phyloP scores from a whole-genome alignment of 2,888 invertebrate genomes.

The Fissipunctia ypsillon region DNA sequence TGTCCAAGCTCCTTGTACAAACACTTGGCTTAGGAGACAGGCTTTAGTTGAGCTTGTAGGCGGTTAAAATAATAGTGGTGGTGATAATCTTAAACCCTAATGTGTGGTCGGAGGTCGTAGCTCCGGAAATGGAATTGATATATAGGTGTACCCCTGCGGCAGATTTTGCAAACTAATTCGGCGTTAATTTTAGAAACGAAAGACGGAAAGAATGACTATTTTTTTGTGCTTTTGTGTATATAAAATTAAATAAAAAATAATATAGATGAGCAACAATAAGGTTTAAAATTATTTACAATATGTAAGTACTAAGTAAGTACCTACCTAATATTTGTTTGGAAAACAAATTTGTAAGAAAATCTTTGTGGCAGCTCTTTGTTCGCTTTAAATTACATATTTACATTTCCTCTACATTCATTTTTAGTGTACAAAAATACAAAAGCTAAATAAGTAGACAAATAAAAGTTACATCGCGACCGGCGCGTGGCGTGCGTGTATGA shows the following conservation, averaged over 20 bases:
- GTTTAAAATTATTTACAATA: background rate
- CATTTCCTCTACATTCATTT: background rate
- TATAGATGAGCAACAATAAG: background rate
- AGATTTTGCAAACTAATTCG: background rate
- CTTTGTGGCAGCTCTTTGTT: background rate
- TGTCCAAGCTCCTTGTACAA: conserved; percentile 40
- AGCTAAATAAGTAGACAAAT: background rate
- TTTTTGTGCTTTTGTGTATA: background rate
- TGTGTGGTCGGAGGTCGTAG: conserved; percentile 1
- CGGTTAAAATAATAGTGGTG: conserved; percentile 18
- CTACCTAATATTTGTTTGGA: background rate
- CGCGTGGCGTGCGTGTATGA: no score
- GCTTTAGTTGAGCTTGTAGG: conserved; percentile 22
- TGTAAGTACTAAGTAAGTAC: background rate
- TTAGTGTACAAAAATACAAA: background rate
- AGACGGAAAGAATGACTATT: no score
- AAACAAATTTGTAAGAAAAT: background rate
- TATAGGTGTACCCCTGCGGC: background rate
- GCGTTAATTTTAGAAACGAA: background rate
- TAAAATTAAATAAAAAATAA: no score
- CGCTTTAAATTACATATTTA: background rate
- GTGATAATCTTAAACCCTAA: conserved; percentile 35
- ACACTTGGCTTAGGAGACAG: conserved; percentile 23
- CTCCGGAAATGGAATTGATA: conserved; percentile 17
- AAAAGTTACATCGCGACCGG: conserved; percentile 40